Evolutionary conservation across 2,797 vertebrate genomes (phyloP).

Genomic region (Lagorchestes hirsutus): DNA sequence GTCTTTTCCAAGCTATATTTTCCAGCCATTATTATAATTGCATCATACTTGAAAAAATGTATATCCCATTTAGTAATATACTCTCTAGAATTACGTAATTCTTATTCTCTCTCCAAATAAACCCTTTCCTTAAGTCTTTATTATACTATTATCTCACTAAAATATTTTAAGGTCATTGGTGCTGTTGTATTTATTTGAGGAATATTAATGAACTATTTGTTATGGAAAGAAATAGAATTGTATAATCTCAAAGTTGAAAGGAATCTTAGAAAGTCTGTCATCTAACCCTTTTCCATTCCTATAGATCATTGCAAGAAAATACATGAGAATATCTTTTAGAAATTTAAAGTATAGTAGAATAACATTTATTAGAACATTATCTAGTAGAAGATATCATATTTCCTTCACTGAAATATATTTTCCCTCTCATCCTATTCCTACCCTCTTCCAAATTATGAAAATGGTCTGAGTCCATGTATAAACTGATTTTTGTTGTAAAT

Average conservation of each 20-base stretch:
- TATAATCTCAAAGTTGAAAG: neutral
- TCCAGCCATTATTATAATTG: constrained; percentile 13
- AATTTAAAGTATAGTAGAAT: neutral
- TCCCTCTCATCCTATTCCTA: neutral
- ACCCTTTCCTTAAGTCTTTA: neutral
- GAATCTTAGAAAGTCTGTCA: neutral
- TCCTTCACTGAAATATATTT: neutral
- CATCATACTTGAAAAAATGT: constrained; percentile 13
- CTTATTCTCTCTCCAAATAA: constrained; percentile 33
- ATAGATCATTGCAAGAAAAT: neutral
- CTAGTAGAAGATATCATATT: neutral
- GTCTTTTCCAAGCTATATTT: neutral
- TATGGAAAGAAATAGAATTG: neutral
- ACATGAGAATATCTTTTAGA: neutral
- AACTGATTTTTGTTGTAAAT: neutral
- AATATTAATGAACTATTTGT: constrained; percentile 16
- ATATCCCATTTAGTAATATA: neutral
- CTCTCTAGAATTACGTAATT: constrained; percentile 44
- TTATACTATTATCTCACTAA: constrained; percentile 9
- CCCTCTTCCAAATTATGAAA: neutral
- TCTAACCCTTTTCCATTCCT: neutral
- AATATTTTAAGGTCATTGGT: constrained; percentile 41
- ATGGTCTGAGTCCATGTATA: neutral
- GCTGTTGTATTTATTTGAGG: constrained; percentile 29
- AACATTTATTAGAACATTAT: neutral